Evolutionary conservation across 2,888 invertebrate genomes (phyloP).

Genomic region (Acrobasis repandana): DNA sequence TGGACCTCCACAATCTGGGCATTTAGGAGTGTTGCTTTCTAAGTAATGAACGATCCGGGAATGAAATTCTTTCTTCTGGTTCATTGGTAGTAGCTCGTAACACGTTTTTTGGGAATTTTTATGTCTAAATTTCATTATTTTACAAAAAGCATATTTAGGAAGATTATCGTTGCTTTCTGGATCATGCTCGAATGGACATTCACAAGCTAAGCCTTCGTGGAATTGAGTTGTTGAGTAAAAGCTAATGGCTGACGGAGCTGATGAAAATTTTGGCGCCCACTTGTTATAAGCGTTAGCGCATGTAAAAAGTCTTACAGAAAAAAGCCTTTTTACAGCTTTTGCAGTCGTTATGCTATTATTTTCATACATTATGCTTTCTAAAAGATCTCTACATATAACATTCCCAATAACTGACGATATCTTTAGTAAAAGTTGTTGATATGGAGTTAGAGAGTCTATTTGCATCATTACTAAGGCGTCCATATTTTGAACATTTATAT

Average conservation of each 20-base stretch:
- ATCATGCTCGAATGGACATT: conserved; percentile 67
- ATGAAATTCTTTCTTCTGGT: conserved; percentile 83
- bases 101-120: conserved; percentile 75
- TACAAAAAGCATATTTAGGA: conserved; percentile 82
- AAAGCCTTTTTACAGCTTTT: conserved; percentile 80
- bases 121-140: conserved; percentile 80
- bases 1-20: conserved; percentile 74
- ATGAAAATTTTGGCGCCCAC: conserved; percentile 39
- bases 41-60: conserved; percentile 74
- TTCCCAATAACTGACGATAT: conserved; percentile 83
- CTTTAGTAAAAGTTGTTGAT: conserved; percentile 84
- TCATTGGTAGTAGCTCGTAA: conserved; percentile 78
- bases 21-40: conserved; percentile 75
- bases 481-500: conserved; percentile 67
- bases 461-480: conserved; percentile 79
- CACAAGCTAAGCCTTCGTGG: conserved; percentile 45
- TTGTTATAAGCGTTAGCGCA: conserved; percentile 69
- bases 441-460: conserved; percentile 81
- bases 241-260: conserved; percentile 36
- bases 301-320: conserved; percentile 77
- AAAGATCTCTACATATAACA: conserved; percentile 74
- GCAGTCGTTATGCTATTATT: conserved; percentile 71
- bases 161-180: conserved; percentile 55
- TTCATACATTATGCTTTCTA: conserved; percentile 81
- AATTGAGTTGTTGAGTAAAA: conserved; percentile 26